Conservation (phyloP, 1,140 invertebrate genomes). For the Drosophila nigromelanica region DNA sequence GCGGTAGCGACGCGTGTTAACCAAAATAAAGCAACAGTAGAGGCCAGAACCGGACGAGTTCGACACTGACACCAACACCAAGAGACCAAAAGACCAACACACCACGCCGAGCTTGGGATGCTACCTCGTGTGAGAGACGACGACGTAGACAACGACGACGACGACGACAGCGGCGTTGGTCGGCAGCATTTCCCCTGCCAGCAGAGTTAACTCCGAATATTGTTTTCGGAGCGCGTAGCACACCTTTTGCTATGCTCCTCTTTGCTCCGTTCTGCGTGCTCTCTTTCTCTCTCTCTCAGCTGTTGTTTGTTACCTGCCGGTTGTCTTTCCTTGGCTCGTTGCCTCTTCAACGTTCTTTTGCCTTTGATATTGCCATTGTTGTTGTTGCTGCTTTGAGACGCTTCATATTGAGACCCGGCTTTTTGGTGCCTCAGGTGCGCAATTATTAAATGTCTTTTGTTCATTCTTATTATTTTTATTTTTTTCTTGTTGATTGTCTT, state of each 20-base stretch:
- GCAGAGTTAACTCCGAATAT: conserved; percentile 65
- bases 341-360: conserved; percentile 36
- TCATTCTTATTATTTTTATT: conserved; percentile 35
- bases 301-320: conserved; percentile 68
- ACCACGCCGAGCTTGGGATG: conserved; percentile 33
- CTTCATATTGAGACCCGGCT: conserved; percentile 37
- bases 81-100: conserved; percentile 36
- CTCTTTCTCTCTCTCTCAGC: conserved; percentile 45
- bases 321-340: conserved; percentile 29
- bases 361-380: conserved; percentile 23
- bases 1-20: conserved; percentile 63
- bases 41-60: conserved; percentile 68
- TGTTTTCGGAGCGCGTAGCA: conserved; percentile 62
- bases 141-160: conserved; percentile 19
- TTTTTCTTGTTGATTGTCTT: conserved; percentile 7
- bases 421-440: conserved; percentile 68
- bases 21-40: conserved; percentile 82
- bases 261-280: conserved; percentile 19
- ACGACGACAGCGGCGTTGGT: conserved; percentile 23
- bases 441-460: conserved; percentile 67
- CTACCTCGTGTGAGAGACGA: conserved; percentile 45
- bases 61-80: conserved; percentile 39
- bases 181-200: conserved; percentile 66
- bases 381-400: conserved; percentile 20
- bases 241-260: conserved; percentile 49